Base-by-base conservation (phyloP, 2,113 vertebrate genomes). In the Centropristis striata region DNA sequence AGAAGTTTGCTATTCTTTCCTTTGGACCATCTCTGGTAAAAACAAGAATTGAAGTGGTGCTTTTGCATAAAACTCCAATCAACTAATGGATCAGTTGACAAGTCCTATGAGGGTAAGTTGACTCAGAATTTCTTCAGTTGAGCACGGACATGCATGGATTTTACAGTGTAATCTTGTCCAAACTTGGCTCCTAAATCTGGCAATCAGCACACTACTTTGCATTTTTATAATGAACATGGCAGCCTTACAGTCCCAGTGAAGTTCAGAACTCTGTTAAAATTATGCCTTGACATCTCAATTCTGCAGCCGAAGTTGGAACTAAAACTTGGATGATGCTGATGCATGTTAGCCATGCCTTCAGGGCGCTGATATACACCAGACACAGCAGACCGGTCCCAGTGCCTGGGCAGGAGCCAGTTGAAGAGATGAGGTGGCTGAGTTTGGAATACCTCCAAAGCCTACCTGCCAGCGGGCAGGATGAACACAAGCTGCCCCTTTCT, bases 401-500 rank as follows among this genome's bases (percentile, higher is more conserved):
- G 42, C 23, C 11, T 36, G 42, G 21, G 8, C 44, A n/a, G 4
- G 15, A 13, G 28, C 57, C 18, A 42, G 12, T 60, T 28, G 28
- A 41, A 21, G 46, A 42, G 53, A 67, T 15, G 32, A 42, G 2
- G 50, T 25, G 21, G 25, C n/a, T 36, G 16, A 51, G 53, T 41
- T 58, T 75, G 65, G 77, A 60, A 27, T 7, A 8, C 16, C 39
- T 37, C 5, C 53, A 25, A 66, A 27, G 8, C 5, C 49, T 28
- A 44, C 47, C 54, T 58, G 55, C 53, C 65, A 27, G 65, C 42
- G 11, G 42, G 42, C 44, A 32, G 44, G 7, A 54, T 15, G 46
- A 78, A 53, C 75, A 76, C 71, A 79, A 15, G 18, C 72, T 53
- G 23, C 23, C 23, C 75, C 13, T 18, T 28, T 14, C 71, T 55